Percentiles rank a stretch among this genome's conserved stretches.
Evolutionary conservation across 1,140 invertebrate genomes (phyloP).

Genomic region (Frieseomelitta varia): DNA sequence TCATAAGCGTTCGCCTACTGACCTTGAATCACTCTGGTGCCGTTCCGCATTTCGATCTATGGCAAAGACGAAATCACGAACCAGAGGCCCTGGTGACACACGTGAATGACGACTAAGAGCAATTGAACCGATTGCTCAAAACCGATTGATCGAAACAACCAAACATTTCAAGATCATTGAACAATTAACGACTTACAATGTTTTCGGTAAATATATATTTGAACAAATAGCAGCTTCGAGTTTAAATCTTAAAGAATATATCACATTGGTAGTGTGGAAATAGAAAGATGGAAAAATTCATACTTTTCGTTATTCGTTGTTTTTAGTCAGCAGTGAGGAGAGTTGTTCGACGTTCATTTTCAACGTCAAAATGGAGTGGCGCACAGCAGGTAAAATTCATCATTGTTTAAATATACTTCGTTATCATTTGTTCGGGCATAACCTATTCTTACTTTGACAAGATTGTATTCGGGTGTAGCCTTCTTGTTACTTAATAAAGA

Average conservation of each 20-base stretch:
- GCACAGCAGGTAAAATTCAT: conserved; percentile 81
- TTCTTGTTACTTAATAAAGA: neutral
- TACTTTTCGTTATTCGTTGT: conserved; percentile 12
- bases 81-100: neutral
- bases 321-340: conserved; percentile 74
- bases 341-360: conserved; percentile 82
- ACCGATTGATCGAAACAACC: neutral
- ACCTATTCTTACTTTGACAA: conserved; percentile 1
- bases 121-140: neutral
- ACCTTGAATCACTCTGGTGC: conserved; percentile 25
- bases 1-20: conserved; percentile 32
- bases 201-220: conserved; percentile 73
- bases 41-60: conserved; percentile 26
- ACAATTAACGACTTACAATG: conserved; percentile 67
- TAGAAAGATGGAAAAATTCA: neutral
- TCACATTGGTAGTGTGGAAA: neutral
- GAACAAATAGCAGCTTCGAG: neutral
- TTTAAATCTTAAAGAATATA: conserved; percentile 14
- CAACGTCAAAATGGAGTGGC: conserved; percentile 82
- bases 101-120: neutral
- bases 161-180: neutral
- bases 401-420: neutral
- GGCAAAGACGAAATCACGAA: conserved; percentile 25
- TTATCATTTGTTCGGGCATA: neutral
- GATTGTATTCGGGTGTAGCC: neutral